Evolutionary conservation across 2,113 vertebrate genomes (phyloP).

Genomic region (Enhydra lutris): DNA sequence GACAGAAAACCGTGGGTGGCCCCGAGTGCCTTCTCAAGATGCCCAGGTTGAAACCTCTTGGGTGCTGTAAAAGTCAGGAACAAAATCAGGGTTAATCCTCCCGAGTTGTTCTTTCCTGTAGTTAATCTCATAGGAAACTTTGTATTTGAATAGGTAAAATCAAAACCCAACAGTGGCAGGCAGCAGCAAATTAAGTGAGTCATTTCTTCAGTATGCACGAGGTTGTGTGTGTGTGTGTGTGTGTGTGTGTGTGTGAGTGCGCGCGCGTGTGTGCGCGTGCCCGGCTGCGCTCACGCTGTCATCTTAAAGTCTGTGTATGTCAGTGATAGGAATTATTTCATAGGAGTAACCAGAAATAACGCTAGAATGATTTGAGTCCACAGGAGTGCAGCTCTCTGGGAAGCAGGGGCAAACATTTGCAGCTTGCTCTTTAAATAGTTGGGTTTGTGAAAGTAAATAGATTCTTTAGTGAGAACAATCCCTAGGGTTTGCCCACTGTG

Average conservation of each 20-base stretch:
- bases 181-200: constrained; percentile 74
- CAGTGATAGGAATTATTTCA: constrained; percentile 51
- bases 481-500: background rate
- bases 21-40: background rate
- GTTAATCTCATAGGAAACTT: constrained; percentile 71
- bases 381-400: background rate
- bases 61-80: background rate
- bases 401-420: background rate
- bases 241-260: background rate
- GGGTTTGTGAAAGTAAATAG: background rate
- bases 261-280: background rate
- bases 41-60: background rate
- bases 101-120: constrained; percentile 45
- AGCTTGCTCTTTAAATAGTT: constrained; percentile 33
- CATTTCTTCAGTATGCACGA: constrained; percentile 66
- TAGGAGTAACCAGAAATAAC: constrained; percentile 45
- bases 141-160: constrained; percentile 70
- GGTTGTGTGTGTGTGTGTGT: background rate
- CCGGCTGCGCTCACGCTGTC: constrained; percentile 29
- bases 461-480: background rate
- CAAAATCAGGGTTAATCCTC: background rate
- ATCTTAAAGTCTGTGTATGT: constrained; percentile 41
- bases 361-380: background rate
- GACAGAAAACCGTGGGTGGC: background rate
- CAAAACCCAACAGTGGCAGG: constrained; percentile 70